Base-by-base conservation (phyloP, 2,113 vertebrate species). In the Xiphophorus hellerii region DNA sequence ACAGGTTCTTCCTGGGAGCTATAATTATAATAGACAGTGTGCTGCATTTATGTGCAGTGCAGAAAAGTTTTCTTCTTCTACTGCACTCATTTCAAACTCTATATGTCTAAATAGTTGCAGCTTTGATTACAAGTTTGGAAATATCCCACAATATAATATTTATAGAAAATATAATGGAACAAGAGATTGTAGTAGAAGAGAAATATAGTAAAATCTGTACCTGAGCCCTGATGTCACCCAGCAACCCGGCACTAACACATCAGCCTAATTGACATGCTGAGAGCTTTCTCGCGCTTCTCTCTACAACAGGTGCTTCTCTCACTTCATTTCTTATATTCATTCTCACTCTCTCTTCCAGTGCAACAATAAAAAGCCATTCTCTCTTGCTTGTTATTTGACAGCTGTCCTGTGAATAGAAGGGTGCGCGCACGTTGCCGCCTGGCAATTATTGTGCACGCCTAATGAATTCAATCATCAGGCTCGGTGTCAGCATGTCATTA, bases 391-490 rank as follows among this genome's bases (percentile, higher is more conserved):
- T 91, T 92, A 92, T 90, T 88, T 89, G 92, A 93, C 92, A 93
- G 91, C 91, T 93, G 92, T 92, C 89, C 82, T 85, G 80, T 93
- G 91, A 92, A 92, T 92, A 88, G 89, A 88, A 25, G 87, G 78
- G 42, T 70, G 82, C 71, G 82, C 78, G 88, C 92, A 76, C 85
- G 81, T 82, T 86, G 80, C 58, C 77, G 87, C 77, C 73, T 71
- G 83, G 82, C 90, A 93, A 93, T 93, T 93, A 92, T 81, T 86
- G 91, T 76, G 85, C 91, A 89, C 87, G 91, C 78, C 85, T 92
- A 91, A 91, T 92, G 91, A 92, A 93, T 92, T 88, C 91, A 92
- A 91, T 92, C 91, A 92, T 82, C 69, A 69, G 87, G 90, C 88
- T 93, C 91, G 44, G 89, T 92, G 89, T 92, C 92, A 90, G 89